Base-by-base conservation (phyloP, 2,888 invertebrate genomes). In the Lepidochrysops patricia region DNA sequence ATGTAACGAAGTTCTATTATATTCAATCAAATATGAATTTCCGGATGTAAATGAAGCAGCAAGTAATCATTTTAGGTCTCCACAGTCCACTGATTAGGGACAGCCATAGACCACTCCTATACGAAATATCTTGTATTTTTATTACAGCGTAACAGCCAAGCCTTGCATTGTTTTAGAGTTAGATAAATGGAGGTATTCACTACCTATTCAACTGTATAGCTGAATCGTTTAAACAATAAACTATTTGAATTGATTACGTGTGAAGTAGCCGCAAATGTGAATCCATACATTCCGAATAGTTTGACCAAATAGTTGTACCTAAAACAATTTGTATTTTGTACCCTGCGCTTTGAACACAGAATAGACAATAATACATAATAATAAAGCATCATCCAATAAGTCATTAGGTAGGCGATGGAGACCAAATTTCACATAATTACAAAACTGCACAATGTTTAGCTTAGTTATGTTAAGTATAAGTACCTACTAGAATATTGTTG, bases 71-170 rank as follows among this genome's bases (percentile, higher is more conserved):
- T 29, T 54, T 57, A 62, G 62, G 64, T 60, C 75, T 73, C 72
- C 71, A 70, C 72, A 72, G 69, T 69, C 69, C 70, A 75, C 70
- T 73, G 70, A 72, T 72, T 71, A 73, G 72, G 74, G 73, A 76
- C 76, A 73, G 71, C 78, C 75, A 84, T 84, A 83, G 83, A 83
- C 79, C 85, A 72, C 87, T 76, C 87, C 87, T 85, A 82, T 87
- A 81, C 79, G 79, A 77, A 73, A 70, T 73, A 75, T 83, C 81
- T 84, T 81, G 80, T 81, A 80, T 83, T 84, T 86, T 86, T 84
- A 84, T 80, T 81, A 74, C 78, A 70, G 62, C 34, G 59, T 54
- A 52, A 15, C 62, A 72, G 74, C 87, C 83, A 77, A 84, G 76
- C 87, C 87, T 81, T 75, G 75, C 80, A 86, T 88, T 87, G 85